Percentiles rank a stretch among this genome's conserved stretches.
These are phyloP conservation scores for Proctacanthus coquilletti DNA, from an alignment of 1,140 invertebrate genomes.

Conservation along the genomic window DNA sequence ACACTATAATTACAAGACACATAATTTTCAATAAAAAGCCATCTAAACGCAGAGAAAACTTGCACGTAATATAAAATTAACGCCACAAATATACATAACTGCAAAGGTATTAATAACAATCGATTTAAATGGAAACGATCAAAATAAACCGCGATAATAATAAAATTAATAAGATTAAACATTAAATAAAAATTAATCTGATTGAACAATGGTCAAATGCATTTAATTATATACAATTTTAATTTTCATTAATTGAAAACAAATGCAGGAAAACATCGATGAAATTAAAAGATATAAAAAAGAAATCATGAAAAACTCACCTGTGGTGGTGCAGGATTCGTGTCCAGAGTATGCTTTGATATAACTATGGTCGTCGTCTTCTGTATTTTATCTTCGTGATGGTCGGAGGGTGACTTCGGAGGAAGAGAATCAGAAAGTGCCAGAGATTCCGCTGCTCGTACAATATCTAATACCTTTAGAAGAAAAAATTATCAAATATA, in stretches of 20 bases:
- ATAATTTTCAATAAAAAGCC: too few relatives aligned
- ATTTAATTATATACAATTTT: neutral
- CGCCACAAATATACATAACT: too few relatives aligned
- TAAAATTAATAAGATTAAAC: too few relatives aligned
- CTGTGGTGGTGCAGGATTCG: slow-evolving; percentile 23
- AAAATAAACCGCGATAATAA: too few relatives aligned
- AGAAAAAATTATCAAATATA: slow-evolving; percentile 6
- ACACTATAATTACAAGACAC: too few relatives aligned
- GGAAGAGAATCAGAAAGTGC: slow-evolving; percentile 45
- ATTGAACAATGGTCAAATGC: too few relatives aligned
- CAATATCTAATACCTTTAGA: slow-evolving; percentile 66
- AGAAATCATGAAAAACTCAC: slow-evolving; percentile 6
- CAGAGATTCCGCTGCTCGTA: slow-evolving; percentile 71
- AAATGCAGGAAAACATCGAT: neutral
- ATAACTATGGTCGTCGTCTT: slow-evolving; percentile 89
- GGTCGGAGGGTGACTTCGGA: slow-evolving; percentile 59
- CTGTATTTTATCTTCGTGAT: slow-evolving; percentile 49
- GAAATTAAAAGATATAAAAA: slow-evolving; percentile 1
- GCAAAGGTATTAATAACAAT: too few relatives aligned
- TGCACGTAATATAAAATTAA: too few relatives aligned
- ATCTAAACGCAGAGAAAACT: too few relatives aligned
- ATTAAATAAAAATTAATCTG: too few relatives aligned
- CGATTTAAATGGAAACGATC: too few relatives aligned
- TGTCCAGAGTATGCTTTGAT: slow-evolving; percentile 70
- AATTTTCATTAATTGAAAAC: neutral